Conservation (phyloP, 2,888 invertebrate genomes). For the Drosophila limbata region DNA sequence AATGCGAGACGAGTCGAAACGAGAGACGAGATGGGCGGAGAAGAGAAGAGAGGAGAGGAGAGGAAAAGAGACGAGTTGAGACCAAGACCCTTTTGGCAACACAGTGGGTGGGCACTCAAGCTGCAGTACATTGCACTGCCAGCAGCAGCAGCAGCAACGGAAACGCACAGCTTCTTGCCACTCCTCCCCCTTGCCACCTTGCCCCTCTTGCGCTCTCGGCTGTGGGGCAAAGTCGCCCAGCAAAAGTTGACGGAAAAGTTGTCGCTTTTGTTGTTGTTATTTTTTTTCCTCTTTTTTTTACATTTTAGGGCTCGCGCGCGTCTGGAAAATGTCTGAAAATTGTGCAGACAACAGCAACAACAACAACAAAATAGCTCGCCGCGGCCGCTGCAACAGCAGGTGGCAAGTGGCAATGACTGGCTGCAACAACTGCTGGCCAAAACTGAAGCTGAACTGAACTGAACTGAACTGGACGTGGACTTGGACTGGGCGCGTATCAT, state of each 20-base stretch:
- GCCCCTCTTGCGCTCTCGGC: slow-evolving; percentile 65
- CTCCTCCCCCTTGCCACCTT: slow-evolving; percentile 14
- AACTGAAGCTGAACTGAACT: slow-evolving; percentile 40
- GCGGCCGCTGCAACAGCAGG: slow-evolving; percentile 62
- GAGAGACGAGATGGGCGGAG: slow-evolving; percentile 18
- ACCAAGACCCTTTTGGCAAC: slow-evolving; percentile 75
- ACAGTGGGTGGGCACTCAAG: slow-evolving; percentile 20
- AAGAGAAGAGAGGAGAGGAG: too few species aligned
- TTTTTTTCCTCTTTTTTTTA: slow-evolving; percentile 9
- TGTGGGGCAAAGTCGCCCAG: slow-evolving; percentile 62
- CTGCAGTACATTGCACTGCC: slow-evolving; percentile 64
- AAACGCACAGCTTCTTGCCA: slow-evolving; percentile 80
- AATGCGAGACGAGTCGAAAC: slow-evolving; percentile 1
- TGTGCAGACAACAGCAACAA: slow-evolving; percentile 60
- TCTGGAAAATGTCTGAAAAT: slow-evolving; percentile 82
- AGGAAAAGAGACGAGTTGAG: slow-evolving; percentile 46
- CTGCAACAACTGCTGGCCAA: slow-evolving; percentile 51
- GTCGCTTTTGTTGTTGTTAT: slow-evolving; percentile 49
- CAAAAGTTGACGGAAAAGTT: slow-evolving; percentile 77
- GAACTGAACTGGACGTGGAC: slow-evolving; percentile 31
- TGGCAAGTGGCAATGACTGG: slow-evolving; percentile 55
- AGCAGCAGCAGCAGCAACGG: slow-evolving; percentile 45
- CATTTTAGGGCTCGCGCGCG: slow-evolving; percentile 71
- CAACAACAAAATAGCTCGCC: slow-evolving; percentile 18
- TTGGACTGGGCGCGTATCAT: slow-evolving; percentile 37